Conservation (phyloP, 2,113 vertebrate genomes). For the Lycaon pictus region DNA sequence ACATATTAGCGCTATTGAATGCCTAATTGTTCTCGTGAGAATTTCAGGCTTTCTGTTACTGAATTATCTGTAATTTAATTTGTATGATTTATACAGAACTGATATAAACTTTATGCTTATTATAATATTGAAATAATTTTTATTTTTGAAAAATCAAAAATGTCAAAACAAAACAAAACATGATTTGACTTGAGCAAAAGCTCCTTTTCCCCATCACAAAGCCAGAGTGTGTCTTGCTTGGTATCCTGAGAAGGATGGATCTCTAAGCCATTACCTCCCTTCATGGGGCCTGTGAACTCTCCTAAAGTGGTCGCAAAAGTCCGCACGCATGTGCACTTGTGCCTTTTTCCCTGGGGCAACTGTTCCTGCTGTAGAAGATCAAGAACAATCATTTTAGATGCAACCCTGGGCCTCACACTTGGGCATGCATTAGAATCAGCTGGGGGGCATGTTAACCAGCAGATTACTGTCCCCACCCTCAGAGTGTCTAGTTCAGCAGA, state of each 20-base stretch:
- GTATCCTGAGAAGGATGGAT: neutral
- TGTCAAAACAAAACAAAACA: neutral
- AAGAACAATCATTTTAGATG: neutral
- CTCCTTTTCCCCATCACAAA: neutral
- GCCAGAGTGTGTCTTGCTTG: neutral
- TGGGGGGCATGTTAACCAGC: neutral
- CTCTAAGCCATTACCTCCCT: accelerated
- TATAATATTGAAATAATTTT: neutral
- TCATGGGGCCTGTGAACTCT: neutral
- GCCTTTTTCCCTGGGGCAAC: neutral
- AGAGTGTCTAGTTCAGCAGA: neutral
- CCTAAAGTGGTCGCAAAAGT: neutral
- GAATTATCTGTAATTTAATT: neutral
- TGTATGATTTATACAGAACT: neutral
- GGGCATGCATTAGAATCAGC: neutral
- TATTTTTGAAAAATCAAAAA: neutral
- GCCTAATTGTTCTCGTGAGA: neutral
- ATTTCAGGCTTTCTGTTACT: neutral
- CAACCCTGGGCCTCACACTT: neutral
- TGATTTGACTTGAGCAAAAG: neutral
- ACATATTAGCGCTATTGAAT: neutral
- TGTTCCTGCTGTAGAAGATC: neutral
- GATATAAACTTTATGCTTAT: neutral
- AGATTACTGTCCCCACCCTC: neutral
- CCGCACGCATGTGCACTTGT: neutral